Conservation (phyloP, 92 coral and sea anemone species). For the Ricordea florida region DNA sequence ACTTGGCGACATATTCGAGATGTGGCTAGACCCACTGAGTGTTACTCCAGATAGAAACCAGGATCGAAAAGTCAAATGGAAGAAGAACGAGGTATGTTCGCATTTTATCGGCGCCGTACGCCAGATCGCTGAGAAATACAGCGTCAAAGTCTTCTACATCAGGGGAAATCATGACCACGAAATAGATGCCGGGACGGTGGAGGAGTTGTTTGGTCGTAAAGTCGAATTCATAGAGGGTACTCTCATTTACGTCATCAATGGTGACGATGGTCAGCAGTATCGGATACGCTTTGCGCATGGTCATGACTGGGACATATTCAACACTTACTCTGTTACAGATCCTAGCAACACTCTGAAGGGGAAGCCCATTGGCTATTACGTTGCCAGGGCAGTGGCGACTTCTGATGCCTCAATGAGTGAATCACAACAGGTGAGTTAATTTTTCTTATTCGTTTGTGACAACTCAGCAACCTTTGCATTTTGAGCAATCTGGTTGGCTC, state of each 20-base stretch:
- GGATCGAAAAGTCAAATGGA: too few relatives aligned
- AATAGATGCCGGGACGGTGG: too few relatives aligned
- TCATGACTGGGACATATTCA: slow-evolving; percentile 55
- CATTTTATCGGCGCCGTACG: too few relatives aligned
- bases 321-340: slow-evolving; percentile 23
- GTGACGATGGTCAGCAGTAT: slow-evolving; percentile 34
- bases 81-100: too few relatives aligned
- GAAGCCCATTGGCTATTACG: slow-evolving; percentile 44
- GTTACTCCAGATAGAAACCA: too few relatives aligned
- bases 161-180: too few relatives aligned
- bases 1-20: too few relatives aligned
- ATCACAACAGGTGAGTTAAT: slow-evolving; percentile 30
- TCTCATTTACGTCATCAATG: slow-evolving; percentile 30
- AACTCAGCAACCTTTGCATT: not conserved
- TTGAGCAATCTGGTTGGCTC: not conserved
- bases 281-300: slow-evolving; percentile 57
- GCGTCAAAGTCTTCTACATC: too few relatives aligned
- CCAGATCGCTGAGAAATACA: too few relatives aligned
- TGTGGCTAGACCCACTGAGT: too few relatives aligned
- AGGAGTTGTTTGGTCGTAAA: too few relatives aligned
- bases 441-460: too few relatives aligned
- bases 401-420: not conserved
- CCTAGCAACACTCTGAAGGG: slow-evolving; percentile 1
- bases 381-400: slow-evolving; percentile 36
- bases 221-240: slow-evolving; percentile 33